A percentile compares a stretch with the other conserved stretches of the same genome.
phyloP scores from a whole-genome alignment of 2,113 vertebrate species.

The Otocyon megalotis region DNA sequence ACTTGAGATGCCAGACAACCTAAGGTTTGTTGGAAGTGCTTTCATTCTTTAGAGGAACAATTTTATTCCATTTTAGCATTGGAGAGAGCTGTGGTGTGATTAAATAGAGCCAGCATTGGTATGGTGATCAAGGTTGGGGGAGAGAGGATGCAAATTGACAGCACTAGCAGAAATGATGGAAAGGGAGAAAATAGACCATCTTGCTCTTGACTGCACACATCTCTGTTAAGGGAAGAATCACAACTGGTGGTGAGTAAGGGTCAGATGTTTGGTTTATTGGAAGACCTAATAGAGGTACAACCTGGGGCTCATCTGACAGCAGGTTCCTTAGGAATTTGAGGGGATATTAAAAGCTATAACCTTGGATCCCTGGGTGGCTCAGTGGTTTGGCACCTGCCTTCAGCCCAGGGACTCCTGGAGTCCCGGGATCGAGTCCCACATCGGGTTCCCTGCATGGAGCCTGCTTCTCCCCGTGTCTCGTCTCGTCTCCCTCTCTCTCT shows the following conservation, averaged over 20 bases:
- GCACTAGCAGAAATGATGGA: neutral
- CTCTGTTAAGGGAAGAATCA: neutral
- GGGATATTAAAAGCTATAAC: neutral
- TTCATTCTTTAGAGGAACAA: neutral
- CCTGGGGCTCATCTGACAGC: neutral
- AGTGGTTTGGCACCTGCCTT: neutral
- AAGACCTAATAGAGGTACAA: neutral
- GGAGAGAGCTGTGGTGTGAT: neutral
- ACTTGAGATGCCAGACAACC: neutral
- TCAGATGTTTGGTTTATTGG: neutral
- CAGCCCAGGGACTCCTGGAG: neutral
- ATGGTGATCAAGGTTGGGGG: neutral
- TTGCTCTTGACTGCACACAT: neutral
- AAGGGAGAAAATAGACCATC: neutral
- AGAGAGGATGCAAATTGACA: neutral
- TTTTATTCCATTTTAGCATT: neutral
- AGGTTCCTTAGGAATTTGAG: neutral
- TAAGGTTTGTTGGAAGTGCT: neutral
- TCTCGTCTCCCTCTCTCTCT: neutral
- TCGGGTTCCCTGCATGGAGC: neutral
- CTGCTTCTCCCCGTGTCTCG: neutral
- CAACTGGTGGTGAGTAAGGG: neutral
- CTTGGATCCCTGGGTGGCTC: neutral
- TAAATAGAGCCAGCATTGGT: neutral
- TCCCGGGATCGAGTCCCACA: neutral